Evolutionary conservation across 2,797 vertebrate genomes (phyloP).

Genomic region (Ctenosaura bakeri): DNA sequence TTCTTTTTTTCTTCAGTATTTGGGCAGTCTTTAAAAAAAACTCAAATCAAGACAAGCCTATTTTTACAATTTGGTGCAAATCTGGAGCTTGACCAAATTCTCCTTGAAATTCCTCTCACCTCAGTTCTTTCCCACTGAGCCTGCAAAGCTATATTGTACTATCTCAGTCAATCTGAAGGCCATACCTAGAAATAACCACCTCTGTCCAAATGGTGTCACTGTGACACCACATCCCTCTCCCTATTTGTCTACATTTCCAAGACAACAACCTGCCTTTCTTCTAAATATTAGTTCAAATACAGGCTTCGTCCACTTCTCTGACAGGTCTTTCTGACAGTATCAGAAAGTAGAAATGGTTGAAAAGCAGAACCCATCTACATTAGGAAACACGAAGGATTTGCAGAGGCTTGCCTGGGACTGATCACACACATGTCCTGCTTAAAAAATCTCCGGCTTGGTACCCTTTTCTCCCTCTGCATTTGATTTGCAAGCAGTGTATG

Average conservation of each 20-base stretch:
- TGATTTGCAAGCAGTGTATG: too few relatives aligned
- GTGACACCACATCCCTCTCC: too few relatives aligned
- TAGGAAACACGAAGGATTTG: too few relatives aligned
- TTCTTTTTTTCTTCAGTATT: background rate
- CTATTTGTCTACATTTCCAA: background rate
- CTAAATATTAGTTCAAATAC: slow-evolving; percentile 10
- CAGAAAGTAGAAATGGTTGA: too few relatives aligned
- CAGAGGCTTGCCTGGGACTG: too few relatives aligned
- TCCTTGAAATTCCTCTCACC: background rate
- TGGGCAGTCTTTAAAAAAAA: background rate
- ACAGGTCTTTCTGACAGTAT: too few relatives aligned
- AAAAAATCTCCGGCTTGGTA: too few relatives aligned
- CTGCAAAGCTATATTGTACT: background rate
- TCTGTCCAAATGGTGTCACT: background rate
- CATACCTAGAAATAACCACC: background rate
- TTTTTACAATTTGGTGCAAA: background rate
- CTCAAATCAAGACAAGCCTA: background rate
- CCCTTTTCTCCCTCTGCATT: too few relatives aligned
- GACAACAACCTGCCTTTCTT: background rate
- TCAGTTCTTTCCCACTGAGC: background rate
- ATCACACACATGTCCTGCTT: too few relatives aligned
- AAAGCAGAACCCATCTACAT: too few relatives aligned
- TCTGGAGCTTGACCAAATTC: background rate
- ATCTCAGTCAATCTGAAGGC: background rate
- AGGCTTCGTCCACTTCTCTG: background rate